A percentile compares a stretch with the other conserved stretches of the same genome.
Conservation (phyloP, 2,888 invertebrate species). For the Cheilosia vulpina region DNA sequence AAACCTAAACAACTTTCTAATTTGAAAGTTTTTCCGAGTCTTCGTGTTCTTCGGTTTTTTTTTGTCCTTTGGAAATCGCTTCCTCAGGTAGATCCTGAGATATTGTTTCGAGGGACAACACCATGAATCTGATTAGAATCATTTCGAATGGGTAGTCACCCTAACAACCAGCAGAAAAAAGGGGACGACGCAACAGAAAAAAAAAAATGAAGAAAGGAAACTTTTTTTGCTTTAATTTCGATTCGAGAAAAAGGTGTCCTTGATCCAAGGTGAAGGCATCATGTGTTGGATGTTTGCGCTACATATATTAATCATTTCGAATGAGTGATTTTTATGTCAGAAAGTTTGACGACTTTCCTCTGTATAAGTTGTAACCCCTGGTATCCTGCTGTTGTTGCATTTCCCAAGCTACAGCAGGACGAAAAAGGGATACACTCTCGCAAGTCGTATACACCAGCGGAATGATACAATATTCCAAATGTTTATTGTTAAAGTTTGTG, state of each 20-base stretch:
- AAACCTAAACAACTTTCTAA: constrained; percentile 65
- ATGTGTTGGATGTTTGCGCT: constrained; percentile 47
- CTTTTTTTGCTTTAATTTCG: constrained; percentile 55
- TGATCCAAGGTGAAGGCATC: constrained; percentile 72
- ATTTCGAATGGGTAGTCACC: constrained; percentile 31
- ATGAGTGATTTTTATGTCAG: constrained; percentile 74
- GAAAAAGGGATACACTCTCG: constrained; percentile 35
- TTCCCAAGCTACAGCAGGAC: constrained; percentile 9
- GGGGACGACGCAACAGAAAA: too few relatives aligned
- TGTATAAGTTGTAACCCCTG: constrained; percentile 1
- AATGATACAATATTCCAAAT: constrained; percentile 61
- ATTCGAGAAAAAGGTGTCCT: constrained; percentile 62
- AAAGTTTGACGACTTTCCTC: constrained; percentile 68
- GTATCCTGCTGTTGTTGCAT: constrained; percentile 49
- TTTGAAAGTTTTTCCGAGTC: constrained; percentile 68
- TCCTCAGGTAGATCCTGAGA: constrained; percentile 48
- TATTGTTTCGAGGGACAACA: constrained; percentile 73
- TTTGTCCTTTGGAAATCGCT: constrained; percentile 7
- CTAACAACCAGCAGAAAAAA: constrained; percentile 21
- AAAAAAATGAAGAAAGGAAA: constrained; percentile 6
- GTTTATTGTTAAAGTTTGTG: constrained; percentile 70
- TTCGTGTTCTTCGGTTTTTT: constrained; percentile 1
- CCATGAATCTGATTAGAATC: constrained; percentile 74
- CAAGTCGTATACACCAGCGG: not conserved
- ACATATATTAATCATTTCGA: constrained; percentile 67